A percentile compares a stretch with the other conserved stretches of the same genome.
phyloP scores from a whole-genome alignment of 2,797 vertebrate genomes.

The Liparis tanakae region DNA sequence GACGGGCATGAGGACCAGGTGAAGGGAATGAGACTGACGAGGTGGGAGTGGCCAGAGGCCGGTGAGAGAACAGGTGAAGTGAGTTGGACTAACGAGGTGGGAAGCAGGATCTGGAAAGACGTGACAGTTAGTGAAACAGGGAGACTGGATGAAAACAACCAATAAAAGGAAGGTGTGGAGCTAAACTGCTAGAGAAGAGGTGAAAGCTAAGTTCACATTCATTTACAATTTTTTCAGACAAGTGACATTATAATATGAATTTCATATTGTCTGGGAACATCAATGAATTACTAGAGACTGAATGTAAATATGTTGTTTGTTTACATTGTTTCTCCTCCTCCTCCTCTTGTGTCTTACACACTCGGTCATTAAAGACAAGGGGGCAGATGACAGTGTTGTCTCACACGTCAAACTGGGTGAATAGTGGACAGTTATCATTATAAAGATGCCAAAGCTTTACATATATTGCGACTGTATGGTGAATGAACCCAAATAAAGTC shows the following conservation, averaged over 20 bases:
- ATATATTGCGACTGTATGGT: not conserved
- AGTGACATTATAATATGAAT: not conserved
- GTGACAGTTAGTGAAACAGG: no score
- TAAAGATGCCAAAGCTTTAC: not conserved
- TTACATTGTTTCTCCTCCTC: not conserved
- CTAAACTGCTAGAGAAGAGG: not conserved
- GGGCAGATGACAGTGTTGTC: not conserved
- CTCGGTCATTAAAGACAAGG: not conserved
- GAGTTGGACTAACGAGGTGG: no score
- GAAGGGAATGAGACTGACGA: no score
- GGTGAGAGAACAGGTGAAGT: no score
- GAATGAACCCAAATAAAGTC: conserved; percentile 11
- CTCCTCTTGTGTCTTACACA: conserved; percentile 8
- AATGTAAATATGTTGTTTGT: not conserved
- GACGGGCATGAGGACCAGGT: no score
- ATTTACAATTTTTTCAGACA: not conserved
- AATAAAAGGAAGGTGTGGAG: no score
- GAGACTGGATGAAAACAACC: no score
- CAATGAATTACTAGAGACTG: not conserved
- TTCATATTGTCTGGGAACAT: not conserved
- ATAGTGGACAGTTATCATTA: not conserved
- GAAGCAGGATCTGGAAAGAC: no score
- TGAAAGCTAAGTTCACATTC: conserved; percentile 13
- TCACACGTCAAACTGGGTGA: conserved; percentile 3
- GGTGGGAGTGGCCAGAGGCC: no score